These are phyloP conservation scores for Agrenia bidenticulata DNA, from an alignment of 2,888 invertebrate genomes.

Conservation along the genomic window DNA sequence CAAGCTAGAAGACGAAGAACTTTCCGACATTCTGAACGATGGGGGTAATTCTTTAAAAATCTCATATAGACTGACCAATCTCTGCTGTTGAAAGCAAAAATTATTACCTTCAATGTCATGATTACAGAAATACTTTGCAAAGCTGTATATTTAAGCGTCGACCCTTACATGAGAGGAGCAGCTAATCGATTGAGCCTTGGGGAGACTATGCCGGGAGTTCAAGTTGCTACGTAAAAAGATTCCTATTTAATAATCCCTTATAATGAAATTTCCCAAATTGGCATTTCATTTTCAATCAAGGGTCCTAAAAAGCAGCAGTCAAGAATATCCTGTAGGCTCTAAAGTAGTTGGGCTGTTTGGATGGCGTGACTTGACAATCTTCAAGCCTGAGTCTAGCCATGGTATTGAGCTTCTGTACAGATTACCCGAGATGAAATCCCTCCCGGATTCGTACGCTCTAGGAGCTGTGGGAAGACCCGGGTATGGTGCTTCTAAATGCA, in stretches of 20 bases:
- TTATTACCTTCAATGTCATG: too few relatives aligned
- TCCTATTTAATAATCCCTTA: not conserved
- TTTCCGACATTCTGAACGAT: conserved; percentile 64
- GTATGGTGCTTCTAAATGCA: conserved; percentile 56
- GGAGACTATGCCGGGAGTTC: conserved; percentile 68
- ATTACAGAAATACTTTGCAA: conserved; percentile 61
- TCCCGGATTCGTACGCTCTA: conserved; percentile 66
- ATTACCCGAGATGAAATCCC: conserved; percentile 63
- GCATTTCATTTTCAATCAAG: conserved; percentile 56
- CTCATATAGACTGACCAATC: not conserved
- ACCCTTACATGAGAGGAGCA: conserved; percentile 65
- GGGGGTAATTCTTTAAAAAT: conserved; percentile 61
- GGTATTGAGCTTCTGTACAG: conserved; percentile 42
- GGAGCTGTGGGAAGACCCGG: conserved; percentile 73
- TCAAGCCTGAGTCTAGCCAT: conserved; percentile 55
- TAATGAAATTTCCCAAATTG: not conserved
- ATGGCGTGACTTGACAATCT: conserved; percentile 67
- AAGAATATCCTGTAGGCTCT: conserved; percentile 66
- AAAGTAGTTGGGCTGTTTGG: conserved; percentile 67
- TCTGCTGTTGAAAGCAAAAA: not conserved
- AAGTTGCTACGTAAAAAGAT: conserved; percentile 63
- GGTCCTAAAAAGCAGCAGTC: conserved; percentile 68
- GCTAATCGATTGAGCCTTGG: conserved; percentile 58
- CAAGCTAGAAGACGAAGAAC: conserved; percentile 66
- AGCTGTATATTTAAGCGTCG: conserved; percentile 70